Base-by-base conservation (phyloP, 2,888 invertebrate genomes). In the Adineta ricciae region DNA sequence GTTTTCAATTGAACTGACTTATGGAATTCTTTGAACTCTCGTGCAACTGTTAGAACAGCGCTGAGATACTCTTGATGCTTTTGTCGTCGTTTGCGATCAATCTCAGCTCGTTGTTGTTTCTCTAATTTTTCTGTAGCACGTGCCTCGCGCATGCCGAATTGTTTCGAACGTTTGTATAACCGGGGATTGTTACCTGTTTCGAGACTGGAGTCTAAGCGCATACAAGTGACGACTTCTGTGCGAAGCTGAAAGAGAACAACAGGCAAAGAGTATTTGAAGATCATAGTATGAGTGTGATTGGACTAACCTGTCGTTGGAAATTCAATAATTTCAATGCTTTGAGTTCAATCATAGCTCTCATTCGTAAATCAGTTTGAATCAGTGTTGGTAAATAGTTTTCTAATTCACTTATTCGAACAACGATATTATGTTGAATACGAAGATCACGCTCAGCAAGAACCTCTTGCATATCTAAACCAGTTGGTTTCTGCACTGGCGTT, bases 121-220 rank as follows among this genome's bases (percentile, higher is more conserved):
- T 99, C 99, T 64, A 99, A 92, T 90, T 97, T 97, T 91, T 99
- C 99, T n/a, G 98, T 99, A 78, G 97, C 96, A 86, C 99, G 93
- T 7, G 99, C 98, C 91, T 99, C 99, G 1, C 98, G 93, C 86
- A 99, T 90, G 0, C 97, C 96, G 91, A 98, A 98, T 0, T 97
- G 93, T 91, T 99, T 99, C 19, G 96, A 95, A 84, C 99, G 93
- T 90, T 98, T 97, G 91, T 99, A 99, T 0, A 96, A 96, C 90
- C 96, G 97, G 14, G 97, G 95, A 90, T 98, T 97, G 0, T 97
- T 94, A 0, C 97, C 96, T 0, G 98, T 98, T 91, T 99, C 99
- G 73, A 99, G 90, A 0, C 97, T 96, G 0, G 98, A 97, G 89
- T 99, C 98, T 84, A 95, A 93, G 24, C 97, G 93, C 87, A 97